A percentile compares a stretch with the other conserved stretches of the same genome.
These are phyloP conservation scores for Oreocharis arfaki DNA, from an alignment of 2,113 vertebrate genomes.

Conservation along the genomic window DNA sequence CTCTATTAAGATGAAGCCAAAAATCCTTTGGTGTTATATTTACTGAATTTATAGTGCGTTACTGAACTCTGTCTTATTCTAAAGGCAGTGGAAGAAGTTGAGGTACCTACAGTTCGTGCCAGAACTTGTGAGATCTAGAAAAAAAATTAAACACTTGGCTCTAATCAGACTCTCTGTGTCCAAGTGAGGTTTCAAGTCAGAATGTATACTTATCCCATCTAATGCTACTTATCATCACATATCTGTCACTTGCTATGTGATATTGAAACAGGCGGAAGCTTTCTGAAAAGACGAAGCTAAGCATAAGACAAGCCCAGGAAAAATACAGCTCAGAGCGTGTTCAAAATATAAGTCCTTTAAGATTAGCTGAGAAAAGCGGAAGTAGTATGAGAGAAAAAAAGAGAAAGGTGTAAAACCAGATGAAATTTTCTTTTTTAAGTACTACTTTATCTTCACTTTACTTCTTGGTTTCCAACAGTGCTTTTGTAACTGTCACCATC, in stretches of 20 bases:
- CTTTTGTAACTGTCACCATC: slow-evolving; percentile 35
- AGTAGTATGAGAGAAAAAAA: background rate
- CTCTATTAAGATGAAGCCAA: background rate
- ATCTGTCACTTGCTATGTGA: slow-evolving; percentile 11
- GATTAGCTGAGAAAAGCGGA: background rate
- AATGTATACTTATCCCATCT: background rate
- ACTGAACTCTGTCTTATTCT: background rate
- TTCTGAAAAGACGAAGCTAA: background rate
- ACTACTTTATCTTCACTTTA: slow-evolving; percentile 24
- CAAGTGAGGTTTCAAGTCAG: slow-evolving; percentile 7
- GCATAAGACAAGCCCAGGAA: background rate
- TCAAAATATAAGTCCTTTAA: background rate
- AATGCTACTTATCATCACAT: background rate
- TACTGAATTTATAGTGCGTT: background rate
- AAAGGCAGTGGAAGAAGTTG: background rate
- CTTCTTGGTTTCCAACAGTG: background rate
- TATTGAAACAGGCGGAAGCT: slow-evolving; percentile 11
- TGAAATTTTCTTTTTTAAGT: slow-evolving; percentile 27
- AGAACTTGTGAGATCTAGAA: background rate
- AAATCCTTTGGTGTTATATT: background rate
- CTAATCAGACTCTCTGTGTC: background rate
- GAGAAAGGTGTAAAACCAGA: background rate
- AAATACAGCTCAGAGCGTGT: background rate
- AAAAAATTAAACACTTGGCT: background rate
- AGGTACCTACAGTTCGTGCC: background rate